Conservation (phyloP, 2,888 invertebrate species). For the Dinocampus coccinellae region DNA sequence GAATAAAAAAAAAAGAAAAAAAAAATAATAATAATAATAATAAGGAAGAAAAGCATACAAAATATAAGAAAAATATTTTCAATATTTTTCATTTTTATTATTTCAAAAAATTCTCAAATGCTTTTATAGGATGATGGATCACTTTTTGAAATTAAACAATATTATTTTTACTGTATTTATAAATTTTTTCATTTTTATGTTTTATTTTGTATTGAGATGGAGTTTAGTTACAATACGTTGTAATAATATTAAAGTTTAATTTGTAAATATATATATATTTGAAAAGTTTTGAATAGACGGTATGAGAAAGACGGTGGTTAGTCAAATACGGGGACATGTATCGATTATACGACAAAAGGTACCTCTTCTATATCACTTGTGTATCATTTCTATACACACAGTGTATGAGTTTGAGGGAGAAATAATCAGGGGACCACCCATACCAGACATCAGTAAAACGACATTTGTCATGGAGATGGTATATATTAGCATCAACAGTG, state of each 20-base stretch:
- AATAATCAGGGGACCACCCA: conserved; percentile 10
- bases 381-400: neutral
- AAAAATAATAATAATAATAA: no score
- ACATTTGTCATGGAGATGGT: conserved; percentile 59
- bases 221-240: no score
- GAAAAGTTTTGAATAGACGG: neutral
- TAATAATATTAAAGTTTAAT: conserved; percentile 15
- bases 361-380: neutral
- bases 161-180: neutral
- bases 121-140: conserved; percentile 15
- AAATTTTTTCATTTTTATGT: neutral
- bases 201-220: neutral
- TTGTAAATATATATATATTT: neutral
- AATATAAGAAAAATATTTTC: neutral
- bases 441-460: conserved; percentile 35
- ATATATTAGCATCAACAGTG: conserved; percentile 49
- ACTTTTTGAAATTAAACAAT: neutral
- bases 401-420: neutral
- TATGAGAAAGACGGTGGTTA: no score
- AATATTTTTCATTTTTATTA: neutral
- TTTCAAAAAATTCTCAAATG: neutral
- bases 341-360: conserved; percentile 18
- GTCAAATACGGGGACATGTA: neutral
- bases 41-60: neutral
- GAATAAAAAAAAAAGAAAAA: neutral